Percentiles rank a stretch among this genome's conserved stretches.
These are phyloP conservation scores for Galerucella nymphaeae DNA, from an alignment of 2,888 invertebrate genomes.

Conservation along the genomic window DNA sequence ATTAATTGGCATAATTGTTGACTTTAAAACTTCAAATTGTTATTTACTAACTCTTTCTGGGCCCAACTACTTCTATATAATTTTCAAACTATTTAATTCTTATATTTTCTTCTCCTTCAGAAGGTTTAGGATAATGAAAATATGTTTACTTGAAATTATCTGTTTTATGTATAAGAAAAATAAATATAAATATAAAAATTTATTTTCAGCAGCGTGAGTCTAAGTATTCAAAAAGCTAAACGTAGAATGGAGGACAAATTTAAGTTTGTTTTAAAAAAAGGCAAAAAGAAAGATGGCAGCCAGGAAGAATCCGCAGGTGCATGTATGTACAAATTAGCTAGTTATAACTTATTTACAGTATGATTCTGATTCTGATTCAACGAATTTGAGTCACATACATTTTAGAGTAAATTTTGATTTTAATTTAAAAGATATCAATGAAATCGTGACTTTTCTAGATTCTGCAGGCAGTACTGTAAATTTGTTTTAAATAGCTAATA, in stretches of 20 bases:
- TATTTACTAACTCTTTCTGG: background rate
- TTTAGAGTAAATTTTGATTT: too few species aligned
- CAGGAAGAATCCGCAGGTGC: conserved; percentile 86
- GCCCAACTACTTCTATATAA: background rate
- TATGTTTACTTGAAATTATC: too few species aligned
- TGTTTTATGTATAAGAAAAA: background rate
- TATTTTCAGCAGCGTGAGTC: conserved; percentile 68
- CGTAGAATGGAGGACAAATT: conserved; percentile 91
- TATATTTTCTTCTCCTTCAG: too few species aligned
- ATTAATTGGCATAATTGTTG: too few species aligned
- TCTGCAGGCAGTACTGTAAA: background rate
- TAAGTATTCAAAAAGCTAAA: conserved; percentile 82
- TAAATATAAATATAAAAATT: background rate
- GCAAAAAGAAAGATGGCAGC: conserved; percentile 89
- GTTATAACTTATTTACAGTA: background rate
- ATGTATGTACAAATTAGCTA: conserved; percentile 67
- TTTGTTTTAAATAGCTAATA: background rate
- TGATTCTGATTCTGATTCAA: too few species aligned
- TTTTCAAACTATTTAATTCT: too few species aligned
- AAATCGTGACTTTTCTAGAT: background rate
- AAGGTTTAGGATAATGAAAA: too few species aligned
- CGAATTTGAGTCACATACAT: too few species aligned
- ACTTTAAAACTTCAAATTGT: too few species aligned
- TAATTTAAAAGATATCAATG: too few species aligned
- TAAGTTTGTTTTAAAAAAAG: conserved; percentile 84